A percentile compares a stretch with the other conserved stretches of the same genome.
phyloP scores from a whole-genome alignment of 1,140 invertebrate genomes.

The Pachyrhynchus sulphureomaculatus region DNA sequence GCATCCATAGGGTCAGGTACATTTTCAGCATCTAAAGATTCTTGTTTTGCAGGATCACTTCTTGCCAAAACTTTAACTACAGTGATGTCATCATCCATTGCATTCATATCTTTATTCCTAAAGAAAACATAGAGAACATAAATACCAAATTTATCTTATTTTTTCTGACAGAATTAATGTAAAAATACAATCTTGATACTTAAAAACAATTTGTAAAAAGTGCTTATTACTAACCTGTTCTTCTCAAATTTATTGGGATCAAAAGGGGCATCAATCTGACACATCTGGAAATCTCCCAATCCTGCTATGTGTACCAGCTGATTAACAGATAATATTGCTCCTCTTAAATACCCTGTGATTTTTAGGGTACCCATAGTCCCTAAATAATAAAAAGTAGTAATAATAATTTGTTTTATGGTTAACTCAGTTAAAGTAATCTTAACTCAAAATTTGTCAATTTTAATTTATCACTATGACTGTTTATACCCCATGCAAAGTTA shows the following conservation, averaged over 20 bases:
- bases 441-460: no score
- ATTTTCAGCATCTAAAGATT: constrained; percentile 77
- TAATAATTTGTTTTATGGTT: background rate
- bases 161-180: background rate
- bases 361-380: constrained; percentile 69
- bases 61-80: constrained; percentile 60
- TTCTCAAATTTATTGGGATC: constrained; percentile 76
- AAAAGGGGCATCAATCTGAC: constrained; percentile 69
- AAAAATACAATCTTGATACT: background rate
- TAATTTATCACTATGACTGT: no score
- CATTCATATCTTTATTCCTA: constrained; percentile 16
- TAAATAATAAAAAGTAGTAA: constrained; percentile 22
- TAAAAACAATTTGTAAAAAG: background rate
- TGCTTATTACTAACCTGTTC: constrained; percentile 48
- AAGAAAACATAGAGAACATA: background rate
- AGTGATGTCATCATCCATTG: constrained; percentile 20
- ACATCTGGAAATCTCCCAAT: constrained; percentile 90
- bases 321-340: constrained; percentile 81
- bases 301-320: constrained; percentile 86
- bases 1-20: constrained; percentile 88
- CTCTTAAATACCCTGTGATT: constrained; percentile 83
- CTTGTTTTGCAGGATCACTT: constrained; percentile 71
- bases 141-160: no score
- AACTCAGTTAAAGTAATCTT: no score
- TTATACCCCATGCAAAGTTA: no score